phyloP scores from a whole-genome alignment of 2,113 vertebrate species.

The Hoplias malabaricus region DNA sequence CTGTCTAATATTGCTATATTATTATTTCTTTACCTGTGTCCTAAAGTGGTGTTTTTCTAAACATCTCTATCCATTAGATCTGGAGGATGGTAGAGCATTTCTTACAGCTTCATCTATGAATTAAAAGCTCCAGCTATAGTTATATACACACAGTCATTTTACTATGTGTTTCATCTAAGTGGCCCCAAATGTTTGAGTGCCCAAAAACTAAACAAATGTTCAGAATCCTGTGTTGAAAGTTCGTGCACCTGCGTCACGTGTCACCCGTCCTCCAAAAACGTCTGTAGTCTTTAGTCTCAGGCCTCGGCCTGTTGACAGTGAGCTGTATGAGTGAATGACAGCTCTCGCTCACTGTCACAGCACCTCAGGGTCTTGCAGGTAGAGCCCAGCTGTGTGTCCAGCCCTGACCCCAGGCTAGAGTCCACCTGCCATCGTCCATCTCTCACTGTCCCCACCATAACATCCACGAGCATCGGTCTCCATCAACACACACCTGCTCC shows the following conservation, averaged over 20 bases:
- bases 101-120: no score
- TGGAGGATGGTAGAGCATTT: no score
- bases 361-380: conserved; percentile 27
- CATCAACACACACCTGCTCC: conserved; percentile 31
- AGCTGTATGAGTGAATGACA: conserved; percentile 4
- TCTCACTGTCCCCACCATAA: conserved; percentile 7
- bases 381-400: conserved; percentile 36
- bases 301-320: background rate
- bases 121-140: no score
- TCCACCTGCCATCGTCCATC: conserved; percentile 51
- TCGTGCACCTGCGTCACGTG: background rate
- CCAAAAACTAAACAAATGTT: background rate
- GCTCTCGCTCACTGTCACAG: background rate
- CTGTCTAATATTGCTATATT: no score
- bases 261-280: background rate
- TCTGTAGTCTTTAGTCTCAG: background rate
- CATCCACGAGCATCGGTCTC: conserved; percentile 20
- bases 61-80: no score
- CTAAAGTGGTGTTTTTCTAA: no score
- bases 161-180: no score
- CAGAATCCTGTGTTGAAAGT: background rate
- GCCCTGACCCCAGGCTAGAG: conserved; percentile 38
- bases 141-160: no score
- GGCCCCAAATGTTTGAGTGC: no score
- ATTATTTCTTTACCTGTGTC: no score